Evolutionary conservation across 2,797 vertebrate genomes (phyloP).

Genomic region (Muscicapa striata): DNA sequence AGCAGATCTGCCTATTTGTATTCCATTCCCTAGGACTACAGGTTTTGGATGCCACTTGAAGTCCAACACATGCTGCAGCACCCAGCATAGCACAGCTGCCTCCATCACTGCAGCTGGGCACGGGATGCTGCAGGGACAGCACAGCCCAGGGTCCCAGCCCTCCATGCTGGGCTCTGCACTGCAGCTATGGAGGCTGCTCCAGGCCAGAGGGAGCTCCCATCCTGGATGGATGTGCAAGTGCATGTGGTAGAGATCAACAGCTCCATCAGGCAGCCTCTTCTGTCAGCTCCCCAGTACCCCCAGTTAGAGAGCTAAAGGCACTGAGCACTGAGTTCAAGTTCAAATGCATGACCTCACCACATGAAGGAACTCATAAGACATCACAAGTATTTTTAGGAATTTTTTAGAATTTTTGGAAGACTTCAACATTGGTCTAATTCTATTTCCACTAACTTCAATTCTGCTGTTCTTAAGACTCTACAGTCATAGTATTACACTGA

Average conservation of each 20-base stretch:
- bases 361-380: not conserved
- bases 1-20: not conserved
- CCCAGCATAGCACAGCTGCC: not conserved
- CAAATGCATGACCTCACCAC: constrained; percentile 10
- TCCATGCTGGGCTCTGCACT: accelerated
- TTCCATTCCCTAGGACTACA: not conserved
- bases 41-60: constrained; percentile 7
- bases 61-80: not conserved
- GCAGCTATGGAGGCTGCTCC: not conserved
- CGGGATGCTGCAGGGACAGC: not conserved
- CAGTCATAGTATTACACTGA: not conserved
- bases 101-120: not conserved
- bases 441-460: not conserved
- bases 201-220: not conserved
- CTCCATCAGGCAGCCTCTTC: not conserved
- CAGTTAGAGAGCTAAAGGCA: not conserved
- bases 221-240: not conserved
- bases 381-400: not conserved
- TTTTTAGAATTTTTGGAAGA: constrained; percentile 4
- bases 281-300: not conserved
- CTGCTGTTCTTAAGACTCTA: not conserved
- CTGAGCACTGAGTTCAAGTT: not conserved
- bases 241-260: not conserved
- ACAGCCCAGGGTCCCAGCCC: not conserved
- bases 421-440: constrained; percentile 10